Evolutionary conservation across 2,797 vertebrate species (phyloP).

Genomic region (Propithecus deckenii): DNA sequence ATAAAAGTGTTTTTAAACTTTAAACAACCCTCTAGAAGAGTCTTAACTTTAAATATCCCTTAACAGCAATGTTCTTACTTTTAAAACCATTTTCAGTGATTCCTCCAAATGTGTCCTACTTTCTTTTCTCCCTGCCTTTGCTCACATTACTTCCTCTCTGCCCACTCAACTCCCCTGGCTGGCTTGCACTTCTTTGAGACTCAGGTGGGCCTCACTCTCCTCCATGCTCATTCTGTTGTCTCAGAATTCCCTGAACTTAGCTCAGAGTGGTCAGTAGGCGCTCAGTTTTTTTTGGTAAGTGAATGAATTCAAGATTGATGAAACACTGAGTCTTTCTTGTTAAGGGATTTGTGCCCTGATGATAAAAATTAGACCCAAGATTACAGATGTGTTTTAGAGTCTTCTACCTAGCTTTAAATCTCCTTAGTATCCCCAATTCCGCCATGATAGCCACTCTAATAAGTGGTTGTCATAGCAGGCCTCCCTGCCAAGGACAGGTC

Average conservation of each 20-base stretch:
- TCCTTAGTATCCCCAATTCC: neutral
- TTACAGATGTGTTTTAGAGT: neutral
- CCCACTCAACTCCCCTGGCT: neutral
- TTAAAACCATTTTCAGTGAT: neutral
- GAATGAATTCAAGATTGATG: neutral
- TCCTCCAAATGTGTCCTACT: neutral
- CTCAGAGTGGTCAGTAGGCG: neutral
- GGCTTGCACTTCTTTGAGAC: neutral
- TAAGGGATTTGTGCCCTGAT: neutral
- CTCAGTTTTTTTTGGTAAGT: neutral
- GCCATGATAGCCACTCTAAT: neutral
- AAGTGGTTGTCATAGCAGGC: neutral
- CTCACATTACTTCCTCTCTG: neutral
- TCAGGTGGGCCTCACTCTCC: too few relatives aligned
- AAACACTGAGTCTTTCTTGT: neutral
- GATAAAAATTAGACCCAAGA: neutral
- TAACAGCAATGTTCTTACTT: neutral
- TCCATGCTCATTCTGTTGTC: neutral
- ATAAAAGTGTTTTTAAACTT: neutral
- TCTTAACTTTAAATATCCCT: neutral
- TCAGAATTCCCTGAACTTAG: neutral
- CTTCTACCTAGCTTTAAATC: neutral
- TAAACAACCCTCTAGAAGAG: neutral
- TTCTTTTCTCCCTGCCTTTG: neutral
- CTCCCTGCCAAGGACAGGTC: neutral